phyloP scores from a whole-genome alignment of 2,113 vertebrate species.

The Lynx canadensis region DNA sequence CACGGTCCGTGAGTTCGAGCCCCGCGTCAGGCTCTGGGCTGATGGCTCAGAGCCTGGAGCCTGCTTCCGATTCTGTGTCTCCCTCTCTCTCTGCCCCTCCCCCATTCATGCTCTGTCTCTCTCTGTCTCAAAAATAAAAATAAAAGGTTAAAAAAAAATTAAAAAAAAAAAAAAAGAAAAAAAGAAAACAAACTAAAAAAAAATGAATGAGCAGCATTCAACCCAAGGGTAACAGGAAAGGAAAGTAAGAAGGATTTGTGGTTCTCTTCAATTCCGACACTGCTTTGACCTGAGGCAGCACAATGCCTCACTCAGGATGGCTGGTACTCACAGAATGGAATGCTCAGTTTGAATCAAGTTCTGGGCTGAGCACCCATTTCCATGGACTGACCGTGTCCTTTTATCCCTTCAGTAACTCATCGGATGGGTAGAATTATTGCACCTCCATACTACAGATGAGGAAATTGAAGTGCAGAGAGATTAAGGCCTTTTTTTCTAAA shows the following conservation, averaged over 20 bases:
- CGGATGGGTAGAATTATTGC: neutral
- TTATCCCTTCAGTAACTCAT: neutral
- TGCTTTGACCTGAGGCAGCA: neutral
- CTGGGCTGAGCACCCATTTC: neutral
- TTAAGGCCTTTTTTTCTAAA: neutral
- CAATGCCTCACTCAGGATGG: neutral
- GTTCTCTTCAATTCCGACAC: neutral
- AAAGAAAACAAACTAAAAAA: too few species aligned
- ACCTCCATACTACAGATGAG: neutral
- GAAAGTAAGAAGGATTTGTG: neutral
- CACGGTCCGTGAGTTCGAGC: too few species aligned
- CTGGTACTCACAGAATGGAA: rapidly evolving
- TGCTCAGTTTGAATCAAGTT: neutral
- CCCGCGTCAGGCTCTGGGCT: too few species aligned
- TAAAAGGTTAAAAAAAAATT: too few species aligned
- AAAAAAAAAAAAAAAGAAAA: too few species aligned
- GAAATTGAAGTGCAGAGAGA: neutral
- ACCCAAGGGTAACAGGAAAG: neutral
- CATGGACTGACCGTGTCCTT: neutral
- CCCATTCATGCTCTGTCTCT: too few species aligned
- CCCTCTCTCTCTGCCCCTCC: too few species aligned
- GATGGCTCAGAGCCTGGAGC: too few species aligned
- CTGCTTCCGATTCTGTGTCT: too few species aligned
- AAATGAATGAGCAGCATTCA: neutral
- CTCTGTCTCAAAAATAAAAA: too few species aligned